Percentiles rank a stretch among this genome's conserved stretches.
Evolutionary conservation across 2,797 vertebrate genomes (phyloP).

Genomic region (Schizopygopsis malacanthus): DNA sequence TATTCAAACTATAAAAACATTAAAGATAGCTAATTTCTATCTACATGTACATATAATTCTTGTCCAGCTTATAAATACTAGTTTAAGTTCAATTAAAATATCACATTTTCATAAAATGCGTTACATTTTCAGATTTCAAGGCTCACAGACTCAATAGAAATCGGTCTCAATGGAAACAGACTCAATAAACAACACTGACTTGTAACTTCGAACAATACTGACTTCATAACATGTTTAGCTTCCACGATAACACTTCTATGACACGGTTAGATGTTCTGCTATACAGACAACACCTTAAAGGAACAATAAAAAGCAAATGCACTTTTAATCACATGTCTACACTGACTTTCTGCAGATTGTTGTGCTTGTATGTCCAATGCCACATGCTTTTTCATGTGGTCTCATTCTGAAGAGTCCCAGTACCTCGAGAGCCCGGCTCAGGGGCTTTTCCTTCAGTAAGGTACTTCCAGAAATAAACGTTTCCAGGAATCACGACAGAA

Average conservation of each 20-base stretch:
- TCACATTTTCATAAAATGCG: conserved; percentile 28
- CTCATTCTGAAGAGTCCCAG: conserved; percentile 25
- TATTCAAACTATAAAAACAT: background rate
- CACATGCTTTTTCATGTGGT: background rate
- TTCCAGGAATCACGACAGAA: conserved; percentile 10
- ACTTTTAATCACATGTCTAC: background rate
- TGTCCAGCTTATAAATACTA: background rate
- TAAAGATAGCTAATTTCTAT: background rate
- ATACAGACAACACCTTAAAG: conserved; percentile 20
- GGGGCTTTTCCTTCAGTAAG: background rate
- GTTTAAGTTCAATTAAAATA: conserved; percentile 16
- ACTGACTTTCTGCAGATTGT: background rate
- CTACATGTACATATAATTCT: background rate
- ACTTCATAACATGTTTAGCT: background rate
- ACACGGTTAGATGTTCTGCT: conserved; percentile 5
- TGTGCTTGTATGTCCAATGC: background rate
- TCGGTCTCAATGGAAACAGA: background rate
- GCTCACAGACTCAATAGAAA: conserved; percentile 2
- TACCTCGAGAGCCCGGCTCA: conserved; percentile 14
- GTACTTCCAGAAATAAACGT: conserved; percentile 20
- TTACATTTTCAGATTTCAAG: conserved; percentile 16
- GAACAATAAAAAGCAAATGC: conserved; percentile 3
- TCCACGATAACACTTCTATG: conserved; percentile 7
- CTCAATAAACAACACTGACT: conserved; percentile 21
- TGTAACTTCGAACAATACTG: conserved; percentile 16